A percentile compares a stretch with the other conserved stretches of the same genome.
phyloP scores from a whole-genome alignment of 2,797 vertebrate genomes.

The Gadopsis bispinosus region DNA sequence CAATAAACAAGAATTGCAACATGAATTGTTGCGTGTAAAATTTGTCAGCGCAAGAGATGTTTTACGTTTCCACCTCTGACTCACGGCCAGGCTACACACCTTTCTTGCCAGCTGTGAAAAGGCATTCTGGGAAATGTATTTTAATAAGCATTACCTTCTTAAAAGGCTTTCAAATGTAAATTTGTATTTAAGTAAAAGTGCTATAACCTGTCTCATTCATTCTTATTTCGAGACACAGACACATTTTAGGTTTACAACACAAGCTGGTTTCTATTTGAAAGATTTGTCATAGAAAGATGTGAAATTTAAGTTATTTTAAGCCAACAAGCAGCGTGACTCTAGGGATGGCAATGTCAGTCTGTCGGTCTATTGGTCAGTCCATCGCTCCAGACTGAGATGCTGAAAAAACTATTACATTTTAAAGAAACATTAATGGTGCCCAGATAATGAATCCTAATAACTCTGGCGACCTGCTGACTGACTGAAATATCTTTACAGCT shows the following conservation, averaged over 20 bases:
- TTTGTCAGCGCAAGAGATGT: background rate
- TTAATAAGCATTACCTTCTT: background rate
- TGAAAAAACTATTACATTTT: background rate
- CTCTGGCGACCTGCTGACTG: too few relatives aligned
- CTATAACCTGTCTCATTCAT: too few relatives aligned
- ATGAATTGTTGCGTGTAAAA: background rate
- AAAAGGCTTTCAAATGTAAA: background rate
- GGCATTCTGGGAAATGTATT: constrained; percentile 4
- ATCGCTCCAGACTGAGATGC: background rate
- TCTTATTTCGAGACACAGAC: too few relatives aligned
- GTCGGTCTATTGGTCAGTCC: background rate
- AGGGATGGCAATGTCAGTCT: background rate
- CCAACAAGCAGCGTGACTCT: background rate
- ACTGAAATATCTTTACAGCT: background rate
- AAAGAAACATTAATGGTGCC: background rate
- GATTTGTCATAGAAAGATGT: background rate
- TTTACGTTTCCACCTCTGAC: background rate
- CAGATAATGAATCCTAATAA: background rate
- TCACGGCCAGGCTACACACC: background rate
- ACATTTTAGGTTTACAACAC: background rate
- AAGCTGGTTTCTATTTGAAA: background rate
- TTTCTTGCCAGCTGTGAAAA: background rate
- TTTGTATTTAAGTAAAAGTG: too few relatives aligned
- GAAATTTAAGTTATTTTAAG: background rate
- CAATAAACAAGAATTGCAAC: constrained; percentile 39